phyloP scores from a whole-genome alignment of 2,113 vertebrate genomes.

The Spermophilus dauricus region DNA sequence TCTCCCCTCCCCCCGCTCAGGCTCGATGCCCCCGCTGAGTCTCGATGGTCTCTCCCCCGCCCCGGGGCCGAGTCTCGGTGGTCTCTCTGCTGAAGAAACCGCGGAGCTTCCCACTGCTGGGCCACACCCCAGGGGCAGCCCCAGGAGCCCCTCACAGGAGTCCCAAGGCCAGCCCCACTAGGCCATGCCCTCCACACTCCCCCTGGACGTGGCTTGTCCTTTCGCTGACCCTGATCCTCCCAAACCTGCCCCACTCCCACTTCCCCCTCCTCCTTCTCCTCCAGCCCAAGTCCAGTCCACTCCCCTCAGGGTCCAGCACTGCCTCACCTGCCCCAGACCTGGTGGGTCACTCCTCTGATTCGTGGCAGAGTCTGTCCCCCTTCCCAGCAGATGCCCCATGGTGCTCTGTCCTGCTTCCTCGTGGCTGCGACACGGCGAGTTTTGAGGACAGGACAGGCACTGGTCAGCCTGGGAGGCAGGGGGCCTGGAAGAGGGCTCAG shows the following conservation, averaged over 20 bases:
- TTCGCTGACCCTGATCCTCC: neutral
- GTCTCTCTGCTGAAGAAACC: too few relatives aligned
- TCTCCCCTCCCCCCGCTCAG: too few relatives aligned
- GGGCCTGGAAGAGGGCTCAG: neutral
- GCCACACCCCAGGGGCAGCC: neutral
- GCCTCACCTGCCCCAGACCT: neutral
- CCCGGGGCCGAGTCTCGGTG: too few relatives aligned
- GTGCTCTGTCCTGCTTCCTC: too few relatives aligned
- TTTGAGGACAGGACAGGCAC: accelerated
- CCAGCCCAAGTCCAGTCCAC: neutral
- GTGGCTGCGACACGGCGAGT: accelerated
- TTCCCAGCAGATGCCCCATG: neutral
- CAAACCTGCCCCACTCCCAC: too few relatives aligned
- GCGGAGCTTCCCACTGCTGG: neutral
- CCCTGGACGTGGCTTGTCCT: neutral
- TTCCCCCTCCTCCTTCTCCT: neutral
- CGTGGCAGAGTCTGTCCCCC: neutral
- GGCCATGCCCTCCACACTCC: neutral
- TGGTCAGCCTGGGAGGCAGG: neutral
- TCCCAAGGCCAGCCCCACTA: neutral
- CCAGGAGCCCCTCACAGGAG: accelerated
- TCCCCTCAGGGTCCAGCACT: neutral
- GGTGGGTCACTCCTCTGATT: too few relatives aligned
- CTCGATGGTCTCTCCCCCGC: neutral
- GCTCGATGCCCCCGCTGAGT: too few relatives aligned